A percentile compares a stretch with the other conserved stretches of the same genome.
Evolutionary conservation across 2,888 invertebrate species (phyloP).

Genomic region (Oxystoma pomonae): DNA sequence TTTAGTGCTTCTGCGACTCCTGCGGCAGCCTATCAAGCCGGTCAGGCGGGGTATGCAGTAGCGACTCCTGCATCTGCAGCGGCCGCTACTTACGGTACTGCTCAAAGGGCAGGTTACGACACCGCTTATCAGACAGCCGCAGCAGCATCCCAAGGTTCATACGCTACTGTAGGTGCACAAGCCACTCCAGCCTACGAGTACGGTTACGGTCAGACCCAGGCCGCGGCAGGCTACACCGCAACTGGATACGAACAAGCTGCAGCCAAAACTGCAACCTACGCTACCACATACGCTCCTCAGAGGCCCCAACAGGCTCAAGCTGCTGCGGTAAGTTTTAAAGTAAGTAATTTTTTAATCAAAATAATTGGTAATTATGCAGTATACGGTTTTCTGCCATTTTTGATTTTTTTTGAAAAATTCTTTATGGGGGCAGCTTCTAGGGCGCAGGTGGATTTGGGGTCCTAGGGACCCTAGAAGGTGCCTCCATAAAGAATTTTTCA

Average conservation of each 20-base stretch:
- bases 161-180: slow-evolving; percentile 51
- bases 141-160: slow-evolving; percentile 70
- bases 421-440: no score
- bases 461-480: no score
- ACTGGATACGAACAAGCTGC: slow-evolving; percentile 57
- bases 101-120: slow-evolving; percentile 67
- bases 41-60: slow-evolving; percentile 80
- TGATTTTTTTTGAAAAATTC: no score
- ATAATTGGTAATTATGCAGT: no score
- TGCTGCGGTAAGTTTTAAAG: no score
- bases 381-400: no score
- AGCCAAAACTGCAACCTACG: slow-evolving; percentile 66
- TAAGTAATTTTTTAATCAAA: no score
- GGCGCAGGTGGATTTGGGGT: no score
- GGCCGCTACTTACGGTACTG: slow-evolving; percentile 77
- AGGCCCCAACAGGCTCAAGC: slow-evolving; percentile 46
- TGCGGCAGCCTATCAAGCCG: slow-evolving; percentile 75
- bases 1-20: slow-evolving; percentile 62
- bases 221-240: slow-evolving; percentile 59
- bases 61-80: slow-evolving; percentile 76
- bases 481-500: no score
- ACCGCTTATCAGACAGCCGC: slow-evolving; percentile 74
- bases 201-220: slow-evolving; percentile 63
- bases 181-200: slow-evolving; percentile 65
- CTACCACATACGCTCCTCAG: slow-evolving; percentile 64